Evolutionary conservation across 2,888 invertebrate species (phyloP), one percentile per base, ranked within the genome.

Genomic region (Scrobipalpa costella): DNA sequence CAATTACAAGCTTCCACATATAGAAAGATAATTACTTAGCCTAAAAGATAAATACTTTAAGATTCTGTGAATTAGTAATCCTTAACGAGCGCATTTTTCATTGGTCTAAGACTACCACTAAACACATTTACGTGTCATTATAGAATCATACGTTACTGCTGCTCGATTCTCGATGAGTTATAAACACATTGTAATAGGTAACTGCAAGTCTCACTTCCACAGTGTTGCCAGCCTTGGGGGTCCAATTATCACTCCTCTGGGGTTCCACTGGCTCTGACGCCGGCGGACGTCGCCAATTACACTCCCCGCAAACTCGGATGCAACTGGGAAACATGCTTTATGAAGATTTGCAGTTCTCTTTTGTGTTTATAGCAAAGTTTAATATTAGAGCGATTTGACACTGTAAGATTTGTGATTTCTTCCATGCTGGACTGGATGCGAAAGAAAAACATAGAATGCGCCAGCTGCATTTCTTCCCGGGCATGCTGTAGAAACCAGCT

Each of bases 241-340:
- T 34, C 55, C 55, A 55, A 55, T 55, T 55, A 55, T 13, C 27
- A 34, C 33, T 33, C 21, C 34, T 34, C n/a, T 11, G 55, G 15
- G 9, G 27, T 11, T 8, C 21, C n/a, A 7, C 3, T 11, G 15
- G 15, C 6, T 44, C n/a, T 44, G 44, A 44, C 44, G 44, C 75
- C 76, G 77, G 71, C 79, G 81, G 80, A 79, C 68, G 73, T 66
- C 69, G 65, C 70, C 74, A 76, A 78, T 81, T 77, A 73, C 70
- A 70, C 68, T 65, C 63, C 59, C 52, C 63, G 34, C n/a, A 1
- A n/a, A n/a, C 15, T 5, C n/a, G 34, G 55, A 55, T 34, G n/a
- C 9, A n/a, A 15, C n/a, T 55, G 13, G 13, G 17, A 50, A 50
- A 21, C 17, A 50, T 21, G 0, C 0, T 50, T 21, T 19, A 44